Conservation (phyloP, 2,113 vertebrate species). For the Ceyx cyanopectus region DNA sequence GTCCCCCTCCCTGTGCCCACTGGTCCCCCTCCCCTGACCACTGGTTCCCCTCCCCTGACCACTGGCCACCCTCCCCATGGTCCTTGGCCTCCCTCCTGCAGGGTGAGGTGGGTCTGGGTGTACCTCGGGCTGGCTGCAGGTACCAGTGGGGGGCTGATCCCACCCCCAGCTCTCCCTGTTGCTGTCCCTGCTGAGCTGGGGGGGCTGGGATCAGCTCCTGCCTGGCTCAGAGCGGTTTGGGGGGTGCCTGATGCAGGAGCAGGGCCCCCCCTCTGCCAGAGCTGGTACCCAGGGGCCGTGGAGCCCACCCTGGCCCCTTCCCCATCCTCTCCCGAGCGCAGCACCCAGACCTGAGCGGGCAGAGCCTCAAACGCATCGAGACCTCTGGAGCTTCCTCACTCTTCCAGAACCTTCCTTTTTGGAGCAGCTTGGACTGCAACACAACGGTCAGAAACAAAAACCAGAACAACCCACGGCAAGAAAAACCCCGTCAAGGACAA, state of each 20-base stretch:
- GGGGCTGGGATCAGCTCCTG: fast-evolving
- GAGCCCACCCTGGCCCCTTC: neutral
- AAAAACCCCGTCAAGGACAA: too few relatives aligned
- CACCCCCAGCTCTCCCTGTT: neutral
- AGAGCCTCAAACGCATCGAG: neutral
- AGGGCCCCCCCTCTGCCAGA: neutral
- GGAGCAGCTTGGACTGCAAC: slow-evolving; percentile 26
- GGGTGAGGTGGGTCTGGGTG: neutral
- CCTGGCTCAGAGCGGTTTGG: fast-evolving
- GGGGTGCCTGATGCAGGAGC: neutral
- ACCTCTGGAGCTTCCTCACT: neutral
- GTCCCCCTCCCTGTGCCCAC: neutral
- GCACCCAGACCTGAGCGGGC: neutral
- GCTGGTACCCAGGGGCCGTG: neutral
- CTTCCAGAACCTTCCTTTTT: neutral
- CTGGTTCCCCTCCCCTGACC: neutral
- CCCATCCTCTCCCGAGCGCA: too few relatives aligned
- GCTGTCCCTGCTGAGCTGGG: neutral
- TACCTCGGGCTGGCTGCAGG: neutral
- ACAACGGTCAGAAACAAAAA: neutral
- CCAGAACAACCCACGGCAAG: too few relatives aligned
- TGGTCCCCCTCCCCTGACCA: neutral
- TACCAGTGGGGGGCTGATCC: neutral
- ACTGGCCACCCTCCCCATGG: neutral
- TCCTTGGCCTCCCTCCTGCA: neutral